These are phyloP conservation scores for Brassicogethes aeneus DNA, from an alignment of 2,888 invertebrate species.

Conservation along the genomic window DNA sequence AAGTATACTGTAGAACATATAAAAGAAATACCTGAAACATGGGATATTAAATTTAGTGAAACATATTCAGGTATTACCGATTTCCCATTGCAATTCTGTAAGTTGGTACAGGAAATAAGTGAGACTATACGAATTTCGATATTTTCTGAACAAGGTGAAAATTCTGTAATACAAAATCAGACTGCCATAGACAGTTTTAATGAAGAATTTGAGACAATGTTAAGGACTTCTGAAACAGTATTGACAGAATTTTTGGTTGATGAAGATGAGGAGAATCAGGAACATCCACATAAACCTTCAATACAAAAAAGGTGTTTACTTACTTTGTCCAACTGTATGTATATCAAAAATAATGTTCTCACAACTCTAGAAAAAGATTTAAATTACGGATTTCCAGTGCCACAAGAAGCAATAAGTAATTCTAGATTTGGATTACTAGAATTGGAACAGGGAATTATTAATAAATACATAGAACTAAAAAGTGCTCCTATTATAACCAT, in stretches of 20 bases:
- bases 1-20: constrained; percentile 76
- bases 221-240: constrained; percentile 56
- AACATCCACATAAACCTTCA: constrained; percentile 40
- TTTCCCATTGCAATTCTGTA: constrained; percentile 61
- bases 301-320: constrained; percentile 79
- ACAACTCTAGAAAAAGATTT: constrained; percentile 62
- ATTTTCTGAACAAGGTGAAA: constrained; percentile 61
- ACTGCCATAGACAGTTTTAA: constrained; percentile 44
- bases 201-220: constrained; percentile 49
- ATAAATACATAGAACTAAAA: constrained; percentile 81
- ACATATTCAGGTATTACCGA: constrained; percentile 60
- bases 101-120: constrained; percentile 63
- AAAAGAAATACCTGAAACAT: constrained; percentile 68
- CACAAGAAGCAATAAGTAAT: constrained; percentile 59
- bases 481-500: constrained; percentile 92
- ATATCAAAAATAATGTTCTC: constrained; percentile 66
- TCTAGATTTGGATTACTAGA: constrained; percentile 54
- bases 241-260: constrained; percentile 65
- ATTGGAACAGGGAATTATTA: constrained; percentile 58
- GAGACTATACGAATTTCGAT: constrained; percentile 61
- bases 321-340: constrained; percentile 81
- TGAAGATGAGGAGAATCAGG: constrained; percentile 47
- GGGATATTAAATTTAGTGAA: constrained; percentile 77
- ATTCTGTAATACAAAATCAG: constrained; percentile 46
- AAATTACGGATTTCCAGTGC: constrained; percentile 60